Conservation (phyloP, 2,113 vertebrate genomes). For the Cromileptes altivelis region DNA sequence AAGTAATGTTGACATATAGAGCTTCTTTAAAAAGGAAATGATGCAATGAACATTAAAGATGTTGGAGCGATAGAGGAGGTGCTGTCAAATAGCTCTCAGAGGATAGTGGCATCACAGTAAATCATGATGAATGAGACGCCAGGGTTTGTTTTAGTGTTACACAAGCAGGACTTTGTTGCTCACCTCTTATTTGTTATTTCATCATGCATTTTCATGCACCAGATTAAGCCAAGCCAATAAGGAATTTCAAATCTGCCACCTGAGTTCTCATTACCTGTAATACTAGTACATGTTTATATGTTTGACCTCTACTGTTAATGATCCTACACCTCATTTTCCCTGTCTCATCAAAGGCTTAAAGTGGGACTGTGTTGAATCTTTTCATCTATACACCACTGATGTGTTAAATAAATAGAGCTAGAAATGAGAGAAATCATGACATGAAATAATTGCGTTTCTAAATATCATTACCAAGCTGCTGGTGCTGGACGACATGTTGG, state of each 20-base stretch:
- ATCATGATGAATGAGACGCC: constrained; percentile 47
- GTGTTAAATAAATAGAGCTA: not conserved
- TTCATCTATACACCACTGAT: not conserved
- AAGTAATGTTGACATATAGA: constrained; percentile 31
- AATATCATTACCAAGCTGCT: constrained; percentile 80
- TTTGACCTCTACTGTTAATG: constrained; percentile 20
- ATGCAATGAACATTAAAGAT: constrained; percentile 42
- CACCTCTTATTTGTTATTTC: constrained; percentile 49
- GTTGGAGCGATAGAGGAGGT: constrained; percentile 27
- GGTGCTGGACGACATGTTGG: constrained; percentile 79
- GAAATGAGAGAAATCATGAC: not conserved
- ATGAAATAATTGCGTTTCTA: not conserved
- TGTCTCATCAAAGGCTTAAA: constrained; percentile 11
- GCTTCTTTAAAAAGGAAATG: constrained; percentile 49
- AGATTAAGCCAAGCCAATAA: constrained; percentile 18
- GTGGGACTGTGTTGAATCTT: not conserved
- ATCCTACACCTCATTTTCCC: not conserved
- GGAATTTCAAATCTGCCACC: constrained; percentile 28
- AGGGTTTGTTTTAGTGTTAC: constrained; percentile 17
- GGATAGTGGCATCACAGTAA: constrained; percentile 36
- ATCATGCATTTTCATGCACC: constrained; percentile 30
- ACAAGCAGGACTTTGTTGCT: constrained; percentile 32
- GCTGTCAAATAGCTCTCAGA: constrained; percentile 50
- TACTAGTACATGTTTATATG: not conserved
- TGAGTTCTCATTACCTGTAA: constrained; percentile 9